Percentiles rank a stretch among this genome's conserved stretches.
Conservation (phyloP, 2,797 vertebrate species). For the Neosilurus mollespiculum region DNA sequence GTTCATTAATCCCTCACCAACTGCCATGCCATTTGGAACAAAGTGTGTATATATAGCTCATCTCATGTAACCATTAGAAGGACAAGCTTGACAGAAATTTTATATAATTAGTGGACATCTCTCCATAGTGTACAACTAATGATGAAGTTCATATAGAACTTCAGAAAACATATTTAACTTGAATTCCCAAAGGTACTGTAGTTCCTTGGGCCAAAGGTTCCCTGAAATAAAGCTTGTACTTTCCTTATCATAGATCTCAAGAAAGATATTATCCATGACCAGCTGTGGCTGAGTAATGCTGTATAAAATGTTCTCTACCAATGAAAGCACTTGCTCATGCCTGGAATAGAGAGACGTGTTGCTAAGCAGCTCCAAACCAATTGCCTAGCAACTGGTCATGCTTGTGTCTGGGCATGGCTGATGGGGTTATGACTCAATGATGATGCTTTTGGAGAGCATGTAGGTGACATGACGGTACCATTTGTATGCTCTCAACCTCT, state of each 20-base stretch:
- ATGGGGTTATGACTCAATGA: slow-evolving; percentile 42
- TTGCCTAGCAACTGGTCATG: slow-evolving; percentile 73
- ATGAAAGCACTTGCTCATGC: slow-evolving; percentile 70
- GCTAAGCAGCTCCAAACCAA: slow-evolving; percentile 74
- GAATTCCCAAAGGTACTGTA: background rate
- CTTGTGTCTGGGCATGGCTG: slow-evolving; percentile 62
- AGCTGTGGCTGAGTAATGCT: slow-evolving; percentile 2
- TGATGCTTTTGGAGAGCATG: slow-evolving; percentile 55
- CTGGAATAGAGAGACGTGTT: slow-evolving; percentile 74
- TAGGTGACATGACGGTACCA: slow-evolving; percentile 57
- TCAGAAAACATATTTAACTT: background rate
- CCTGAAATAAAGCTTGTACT: background rate
- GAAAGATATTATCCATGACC: slow-evolving; percentile 9
- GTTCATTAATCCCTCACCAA: slow-evolving; percentile 30
- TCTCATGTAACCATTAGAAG: background rate
- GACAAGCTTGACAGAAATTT: slow-evolving; percentile 3
- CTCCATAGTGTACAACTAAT: slow-evolving; percentile 2
- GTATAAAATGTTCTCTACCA: slow-evolving; percentile 49
- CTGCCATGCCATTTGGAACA: slow-evolving; percentile 1
- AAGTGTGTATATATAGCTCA: background rate
- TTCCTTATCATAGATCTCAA: background rate
- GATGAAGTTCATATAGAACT: background rate
- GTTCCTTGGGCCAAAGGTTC: background rate
- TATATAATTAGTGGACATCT: slow-evolving; percentile 39
- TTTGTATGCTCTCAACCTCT: slow-evolving; percentile 41